phyloP scores from a whole-genome alignment of 2,888 invertebrate species.

The Lathronympha strigana region DNA sequence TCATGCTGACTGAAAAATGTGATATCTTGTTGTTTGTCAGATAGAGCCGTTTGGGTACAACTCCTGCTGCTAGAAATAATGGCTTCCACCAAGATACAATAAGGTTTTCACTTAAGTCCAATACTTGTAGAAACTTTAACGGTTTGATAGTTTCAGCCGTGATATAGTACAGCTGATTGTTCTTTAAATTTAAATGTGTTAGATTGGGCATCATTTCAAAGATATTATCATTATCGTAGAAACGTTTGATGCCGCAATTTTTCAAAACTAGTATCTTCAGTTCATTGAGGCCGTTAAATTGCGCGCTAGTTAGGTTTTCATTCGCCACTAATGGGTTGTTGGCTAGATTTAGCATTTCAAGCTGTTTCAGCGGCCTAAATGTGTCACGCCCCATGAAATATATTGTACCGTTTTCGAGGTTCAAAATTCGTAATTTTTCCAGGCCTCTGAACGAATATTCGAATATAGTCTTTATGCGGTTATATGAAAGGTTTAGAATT shows the following conservation, averaged over 20 bases:
- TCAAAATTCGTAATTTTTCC: conserved; percentile 73
- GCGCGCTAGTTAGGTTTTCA: conserved; percentile 65
- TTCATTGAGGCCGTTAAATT: conserved; percentile 78
- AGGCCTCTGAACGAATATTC: conserved; percentile 80
- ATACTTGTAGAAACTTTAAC: conserved; percentile 67
- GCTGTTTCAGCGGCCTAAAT: conserved; percentile 70
- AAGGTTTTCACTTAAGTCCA: conserved; percentile 81
- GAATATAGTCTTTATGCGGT: conserved; percentile 79
- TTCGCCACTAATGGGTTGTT: conserved; percentile 79
- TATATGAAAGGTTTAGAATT: conserved; percentile 80
- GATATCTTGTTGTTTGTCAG: conserved; percentile 83
- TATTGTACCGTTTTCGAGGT: conserved; percentile 81
- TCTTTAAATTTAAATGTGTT: conserved; percentile 76
- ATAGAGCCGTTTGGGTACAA: conserved; percentile 66
- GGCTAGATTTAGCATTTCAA: conserved; percentile 80
- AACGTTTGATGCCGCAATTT: conserved; percentile 78
- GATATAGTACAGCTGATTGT: conserved; percentile 76
- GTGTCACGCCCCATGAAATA: conserved; percentile 75
- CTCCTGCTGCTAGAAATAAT: conserved; percentile 75
- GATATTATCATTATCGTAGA: conserved; percentile 72
- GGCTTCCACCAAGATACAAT: conserved; percentile 81
- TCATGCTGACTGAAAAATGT: conserved; percentile 82
- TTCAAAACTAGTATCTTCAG: conserved; percentile 77
- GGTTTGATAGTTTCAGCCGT: conserved; percentile 71
- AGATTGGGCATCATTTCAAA: conserved; percentile 79